These are phyloP conservation scores for Drosophila buzzatii DNA, from an alignment of 2,888 invertebrate genomes.

Conservation along the genomic window DNA sequence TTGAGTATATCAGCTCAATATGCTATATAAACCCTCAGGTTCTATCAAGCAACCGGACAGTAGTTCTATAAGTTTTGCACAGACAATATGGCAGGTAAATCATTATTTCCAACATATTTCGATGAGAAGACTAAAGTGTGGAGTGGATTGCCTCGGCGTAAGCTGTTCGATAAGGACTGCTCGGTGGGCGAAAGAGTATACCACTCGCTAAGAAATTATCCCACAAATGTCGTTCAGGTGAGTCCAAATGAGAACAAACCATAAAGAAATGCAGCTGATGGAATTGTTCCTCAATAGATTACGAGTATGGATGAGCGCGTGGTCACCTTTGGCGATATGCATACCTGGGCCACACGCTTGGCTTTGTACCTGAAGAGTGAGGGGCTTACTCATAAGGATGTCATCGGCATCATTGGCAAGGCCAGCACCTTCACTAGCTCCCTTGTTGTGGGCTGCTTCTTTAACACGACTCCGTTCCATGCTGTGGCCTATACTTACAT, in stretches of 20 bases:
- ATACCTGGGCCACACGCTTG: conserved; percentile 47
- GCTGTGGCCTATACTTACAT: conserved; percentile 54
- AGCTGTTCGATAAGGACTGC: conserved; percentile 33
- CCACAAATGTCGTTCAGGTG: conserved; percentile 59
- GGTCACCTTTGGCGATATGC: conserved; percentile 45
- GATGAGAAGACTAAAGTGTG: conserved; percentile 62
- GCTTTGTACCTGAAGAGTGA: conserved; percentile 55
- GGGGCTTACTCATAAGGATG: conserved; percentile 59
- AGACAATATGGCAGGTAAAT: conserved; percentile 55
- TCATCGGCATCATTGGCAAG: conserved; percentile 56
- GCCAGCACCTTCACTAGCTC: conserved; percentile 52
- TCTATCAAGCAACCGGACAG: conserved; percentile 28
- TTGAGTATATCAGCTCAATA: neutral
- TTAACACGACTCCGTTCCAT: conserved; percentile 63
- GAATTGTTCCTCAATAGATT: conserved; percentile 38
- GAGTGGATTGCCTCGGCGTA: conserved; percentile 50
- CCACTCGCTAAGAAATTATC: conserved; percentile 38
- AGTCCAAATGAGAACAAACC: neutral
- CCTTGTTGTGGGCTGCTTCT: conserved; percentile 52
- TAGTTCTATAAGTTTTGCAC: conserved; percentile 18
- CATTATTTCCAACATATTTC: conserved; percentile 55
- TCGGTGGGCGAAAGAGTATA: conserved; percentile 44
- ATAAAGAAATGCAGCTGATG: neutral
- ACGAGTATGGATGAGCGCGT: conserved; percentile 46
- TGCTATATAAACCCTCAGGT: conserved; percentile 51